Percentiles rank a stretch among this genome's conserved stretches.
Evolutionary conservation across 2,888 invertebrate species (phyloP).

Genomic region (Tachystola acroxantha): DNA sequence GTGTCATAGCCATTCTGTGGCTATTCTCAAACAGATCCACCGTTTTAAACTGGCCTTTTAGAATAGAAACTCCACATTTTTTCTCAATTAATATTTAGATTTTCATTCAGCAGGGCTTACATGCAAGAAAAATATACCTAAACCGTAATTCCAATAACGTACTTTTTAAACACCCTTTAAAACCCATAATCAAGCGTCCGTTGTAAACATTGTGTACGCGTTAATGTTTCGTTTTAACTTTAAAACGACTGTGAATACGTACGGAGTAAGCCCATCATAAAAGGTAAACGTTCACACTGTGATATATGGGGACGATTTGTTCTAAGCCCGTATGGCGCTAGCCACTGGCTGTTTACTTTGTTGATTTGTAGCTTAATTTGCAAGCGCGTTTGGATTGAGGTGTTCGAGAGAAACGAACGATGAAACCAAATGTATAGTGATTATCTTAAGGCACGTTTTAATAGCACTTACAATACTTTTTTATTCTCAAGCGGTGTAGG

Average conservation of each 20-base stretch:
- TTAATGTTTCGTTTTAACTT: conserved; percentile 22
- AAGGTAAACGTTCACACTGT: conserved; percentile 41
- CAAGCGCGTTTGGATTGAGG: conserved; percentile 36
- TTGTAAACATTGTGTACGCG: conserved; percentile 11
- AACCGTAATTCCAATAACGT: too few relatives aligned
- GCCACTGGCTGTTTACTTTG: conserved; percentile 42
- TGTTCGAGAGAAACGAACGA: conserved; percentile 29
- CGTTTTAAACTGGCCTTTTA: too few relatives aligned
- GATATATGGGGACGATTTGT: conserved; percentile 53
- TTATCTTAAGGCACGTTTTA: too few relatives aligned
- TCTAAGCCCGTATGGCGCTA: conserved; percentile 27
- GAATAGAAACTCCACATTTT: too few relatives aligned
- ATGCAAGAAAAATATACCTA: too few relatives aligned
- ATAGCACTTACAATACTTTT: too few relatives aligned
- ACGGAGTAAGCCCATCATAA: conserved; percentile 50
- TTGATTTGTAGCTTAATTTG: conserved; percentile 48
- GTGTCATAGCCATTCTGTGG: too few relatives aligned
- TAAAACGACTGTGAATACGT: conserved; percentile 35
- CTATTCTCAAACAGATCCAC: too few relatives aligned
- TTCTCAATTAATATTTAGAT: too few relatives aligned
- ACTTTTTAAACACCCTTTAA: conserved; percentile 8
- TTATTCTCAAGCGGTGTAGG: too few relatives aligned
- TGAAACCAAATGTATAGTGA: too few relatives aligned
- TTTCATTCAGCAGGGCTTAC: too few relatives aligned
- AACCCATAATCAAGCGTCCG: not conserved